Base-by-base conservation (phyloP, 2,888 invertebrate species). In the Chrysotoxum bicinctum region DNA sequence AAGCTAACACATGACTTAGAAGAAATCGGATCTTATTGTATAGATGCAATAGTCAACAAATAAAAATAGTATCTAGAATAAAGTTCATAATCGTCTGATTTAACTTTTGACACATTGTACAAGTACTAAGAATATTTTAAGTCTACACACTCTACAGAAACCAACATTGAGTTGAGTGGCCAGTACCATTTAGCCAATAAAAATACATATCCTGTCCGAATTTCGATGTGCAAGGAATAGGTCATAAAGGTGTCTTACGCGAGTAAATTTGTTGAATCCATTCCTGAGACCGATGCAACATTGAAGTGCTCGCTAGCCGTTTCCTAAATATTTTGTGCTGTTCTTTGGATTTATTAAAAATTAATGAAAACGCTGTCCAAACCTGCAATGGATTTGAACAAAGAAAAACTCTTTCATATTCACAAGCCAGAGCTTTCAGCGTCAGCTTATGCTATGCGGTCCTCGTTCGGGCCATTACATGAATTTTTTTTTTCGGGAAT, bases 331-430 rank as follows among this genome's bases (percentile, higher is more conserved):
- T 75, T 60, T 68, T 80, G 52, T 62, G 26, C 68, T 50, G 80
- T 72, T 76, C 62, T 76, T 66, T 85, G 68, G 81, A 73, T 85
- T 85, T 81, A 81, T 85, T 85, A 85, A 85, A 81, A 81, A 85
- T 85, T 85, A 64, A 85, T 80, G 69, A 81, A 85, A 74, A 21
- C 50, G 14, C 62, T 23, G 26, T 19, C 23, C 9, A 43, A 83
- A 73, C 45, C 64, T 56, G 73, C 40, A 81, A 50, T 73, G 69
- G 45, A 76, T 58, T 58, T 62, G 80, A 80, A 72, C 76, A 77
- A 69, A 50, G 66, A 50, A 35, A 48, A 35, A 35, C 52, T 64
- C 30, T 30, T 32, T 30, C 43, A 32, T 37, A 30, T 19, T 21
- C 35, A 37, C 1, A 10, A n/a, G n/a, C 23, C 6, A 35, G n/a